Conservation (phyloP, 2,797 vertebrate species). For the Cyprinodon diabolis region DNA sequence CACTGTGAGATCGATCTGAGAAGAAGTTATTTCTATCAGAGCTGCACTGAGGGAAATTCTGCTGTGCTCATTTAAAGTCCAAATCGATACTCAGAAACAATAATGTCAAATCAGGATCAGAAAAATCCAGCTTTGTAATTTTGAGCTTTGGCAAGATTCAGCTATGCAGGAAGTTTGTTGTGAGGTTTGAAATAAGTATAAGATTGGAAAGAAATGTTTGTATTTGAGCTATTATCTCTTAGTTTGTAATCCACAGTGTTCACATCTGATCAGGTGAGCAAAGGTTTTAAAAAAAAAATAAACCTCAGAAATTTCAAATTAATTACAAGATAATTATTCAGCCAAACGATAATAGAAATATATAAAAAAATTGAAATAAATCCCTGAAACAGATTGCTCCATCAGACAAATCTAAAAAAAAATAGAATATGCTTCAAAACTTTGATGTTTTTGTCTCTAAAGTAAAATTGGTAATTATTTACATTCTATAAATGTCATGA, state of each 20-base stretch:
- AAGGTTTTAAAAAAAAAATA: not conserved
- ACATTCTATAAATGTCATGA: no score
- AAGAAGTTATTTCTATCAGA: not conserved
- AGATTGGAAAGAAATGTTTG: not conserved
- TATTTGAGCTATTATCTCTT: not conserved
- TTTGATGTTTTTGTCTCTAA: no score
- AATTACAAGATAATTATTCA: no score
- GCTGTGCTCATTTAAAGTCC: constrained; percentile 3
- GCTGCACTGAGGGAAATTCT: not conserved
- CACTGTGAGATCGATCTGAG: not conserved
- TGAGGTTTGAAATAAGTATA: not conserved
- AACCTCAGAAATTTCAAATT: no score
- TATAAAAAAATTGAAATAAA: no score
- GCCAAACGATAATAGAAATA: no score
- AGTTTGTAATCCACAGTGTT: not conserved
- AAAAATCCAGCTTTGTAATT: not conserved
- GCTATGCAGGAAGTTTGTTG: not conserved
- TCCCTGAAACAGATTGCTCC: no score
- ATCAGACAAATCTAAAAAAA: no score
- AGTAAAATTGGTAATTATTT: no score
- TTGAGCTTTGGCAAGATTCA: not conserved
- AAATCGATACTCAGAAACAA: not conserved
- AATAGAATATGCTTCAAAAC: no score
- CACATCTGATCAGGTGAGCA: not conserved
- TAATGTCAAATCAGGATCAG: not conserved